Conservation (phyloP, 2,797 vertebrate genomes). For the Orientallactaga sibirica region DNA sequence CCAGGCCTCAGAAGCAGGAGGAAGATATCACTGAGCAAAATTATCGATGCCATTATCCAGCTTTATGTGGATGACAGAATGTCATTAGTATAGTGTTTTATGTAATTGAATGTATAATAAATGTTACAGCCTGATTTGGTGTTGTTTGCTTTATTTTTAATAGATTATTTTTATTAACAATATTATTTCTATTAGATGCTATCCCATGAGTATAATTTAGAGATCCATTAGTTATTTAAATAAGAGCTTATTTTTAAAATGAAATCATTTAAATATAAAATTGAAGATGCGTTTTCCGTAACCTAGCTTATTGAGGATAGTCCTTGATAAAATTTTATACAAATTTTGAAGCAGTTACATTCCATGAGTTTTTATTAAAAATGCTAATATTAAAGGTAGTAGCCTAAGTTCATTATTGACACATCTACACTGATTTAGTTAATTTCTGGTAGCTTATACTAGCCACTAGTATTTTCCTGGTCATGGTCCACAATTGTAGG, state of each 20-base stretch:
- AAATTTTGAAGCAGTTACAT: not conserved
- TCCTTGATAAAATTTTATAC: conserved; percentile 14
- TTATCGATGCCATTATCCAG: not conserved
- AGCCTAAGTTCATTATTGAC: not conserved
- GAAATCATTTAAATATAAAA: conserved; percentile 36
- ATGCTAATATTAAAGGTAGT: not conserved
- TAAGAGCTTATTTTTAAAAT: not conserved
- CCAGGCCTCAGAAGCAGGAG: not conserved
- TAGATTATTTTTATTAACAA: not conserved
- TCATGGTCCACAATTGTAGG: not conserved
- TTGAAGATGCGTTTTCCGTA: conserved; percentile 18
- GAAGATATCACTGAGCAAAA: not conserved
- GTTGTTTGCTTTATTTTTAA: conserved; percentile 38
- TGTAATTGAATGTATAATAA: not conserved
- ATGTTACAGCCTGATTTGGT: not conserved
- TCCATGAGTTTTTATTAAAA: not conserved
- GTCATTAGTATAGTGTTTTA: not conserved
- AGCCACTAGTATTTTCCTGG: not conserved
- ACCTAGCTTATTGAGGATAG: not conserved
- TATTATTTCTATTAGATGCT: not conserved
- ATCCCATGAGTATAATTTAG: not conserved
- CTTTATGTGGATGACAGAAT: not conserved
- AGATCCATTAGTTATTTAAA: conserved; percentile 3
- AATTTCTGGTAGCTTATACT: not conserved
- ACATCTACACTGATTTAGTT: not conserved